Conservation (phyloP, 2,797 vertebrate species). For the Brotogeris chrysoptera region DNA sequence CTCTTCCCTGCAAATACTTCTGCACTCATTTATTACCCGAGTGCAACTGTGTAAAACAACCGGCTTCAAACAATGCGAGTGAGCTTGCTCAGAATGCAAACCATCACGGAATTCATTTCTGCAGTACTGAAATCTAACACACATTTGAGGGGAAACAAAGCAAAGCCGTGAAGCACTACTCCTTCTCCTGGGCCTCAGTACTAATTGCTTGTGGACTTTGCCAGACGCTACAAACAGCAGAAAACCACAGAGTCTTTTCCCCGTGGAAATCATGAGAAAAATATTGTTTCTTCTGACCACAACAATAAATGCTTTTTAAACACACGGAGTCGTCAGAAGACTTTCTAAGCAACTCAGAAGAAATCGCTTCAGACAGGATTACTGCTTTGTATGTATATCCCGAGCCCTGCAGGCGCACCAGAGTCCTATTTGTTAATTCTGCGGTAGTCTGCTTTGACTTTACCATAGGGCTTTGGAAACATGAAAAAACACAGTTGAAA, state of each 20-base stretch:
- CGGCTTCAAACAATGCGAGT: neutral
- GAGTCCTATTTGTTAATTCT: constrained; percentile 32
- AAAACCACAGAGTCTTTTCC: constrained; percentile 40
- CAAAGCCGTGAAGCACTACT: neutral
- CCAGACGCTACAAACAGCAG: neutral
- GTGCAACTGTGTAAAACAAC: neutral
- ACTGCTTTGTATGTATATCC: constrained; percentile 47
- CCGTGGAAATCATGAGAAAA: constrained; percentile 54
- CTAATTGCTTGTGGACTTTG: constrained; percentile 50
- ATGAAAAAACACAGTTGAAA: neutral
- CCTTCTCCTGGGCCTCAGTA: constrained; percentile 39
- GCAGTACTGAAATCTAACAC: neutral
- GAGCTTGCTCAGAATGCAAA: constrained; percentile 11
- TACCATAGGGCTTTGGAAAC: neutral
- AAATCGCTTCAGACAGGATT: constrained; percentile 57
- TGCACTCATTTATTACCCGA: neutral
- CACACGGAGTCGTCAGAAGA: constrained; percentile 34
- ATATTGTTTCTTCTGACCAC: constrained; percentile 34
- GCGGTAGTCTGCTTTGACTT: constrained; percentile 42
- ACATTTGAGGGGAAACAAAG: neutral
- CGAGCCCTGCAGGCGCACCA: constrained; percentile 22
- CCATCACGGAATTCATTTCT: neutral
- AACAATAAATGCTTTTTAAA: constrained; percentile 62
- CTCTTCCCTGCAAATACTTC: constrained; percentile 1
- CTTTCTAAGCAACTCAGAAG: constrained; percentile 42